Evolutionary conservation across 2,888 invertebrate species (phyloP).

Genomic region (Bimastos eiseni): DNA sequence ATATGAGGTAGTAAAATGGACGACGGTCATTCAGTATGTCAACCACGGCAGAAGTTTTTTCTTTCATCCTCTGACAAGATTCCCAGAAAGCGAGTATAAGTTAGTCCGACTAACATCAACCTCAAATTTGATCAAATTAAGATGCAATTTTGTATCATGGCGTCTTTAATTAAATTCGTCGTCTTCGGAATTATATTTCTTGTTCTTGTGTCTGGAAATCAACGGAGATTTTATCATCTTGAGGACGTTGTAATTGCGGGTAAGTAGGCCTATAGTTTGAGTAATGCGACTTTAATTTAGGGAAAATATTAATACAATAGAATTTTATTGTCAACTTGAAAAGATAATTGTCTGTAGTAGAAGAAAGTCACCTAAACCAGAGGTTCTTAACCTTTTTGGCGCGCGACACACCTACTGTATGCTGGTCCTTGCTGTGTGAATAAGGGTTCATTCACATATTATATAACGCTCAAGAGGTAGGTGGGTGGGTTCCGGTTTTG

Average conservation of each 20-base stretch:
- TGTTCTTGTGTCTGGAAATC: background rate
- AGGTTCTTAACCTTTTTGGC: too few relatives aligned
- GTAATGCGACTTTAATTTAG: too few relatives aligned
- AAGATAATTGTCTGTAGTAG: too few relatives aligned
- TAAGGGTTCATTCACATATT: too few relatives aligned
- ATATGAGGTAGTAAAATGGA: background rate
- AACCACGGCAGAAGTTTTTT: background rate
- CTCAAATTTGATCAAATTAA: background rate
- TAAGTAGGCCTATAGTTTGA: background rate
- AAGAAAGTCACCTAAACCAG: too few relatives aligned
- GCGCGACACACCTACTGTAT: too few relatives aligned
- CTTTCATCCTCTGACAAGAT: background rate
- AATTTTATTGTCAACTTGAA: too few relatives aligned
- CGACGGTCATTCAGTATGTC: background rate
- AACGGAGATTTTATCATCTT: background rate
- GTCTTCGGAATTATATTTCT: background rate
- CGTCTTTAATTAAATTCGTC: background rate
- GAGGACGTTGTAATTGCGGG: slow-evolving; percentile 6
- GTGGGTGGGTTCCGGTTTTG: too few relatives aligned
- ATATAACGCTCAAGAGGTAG: too few relatives aligned
- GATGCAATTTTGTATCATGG: background rate
- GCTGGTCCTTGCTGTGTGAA: too few relatives aligned
- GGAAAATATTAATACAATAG: too few relatives aligned
- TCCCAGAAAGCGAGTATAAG: slow-evolving; percentile 6
- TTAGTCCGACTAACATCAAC: background rate